These are phyloP conservation scores for Rana temporaria DNA, from an alignment of 2,113 vertebrate species.

Conservation along the genomic window DNA sequence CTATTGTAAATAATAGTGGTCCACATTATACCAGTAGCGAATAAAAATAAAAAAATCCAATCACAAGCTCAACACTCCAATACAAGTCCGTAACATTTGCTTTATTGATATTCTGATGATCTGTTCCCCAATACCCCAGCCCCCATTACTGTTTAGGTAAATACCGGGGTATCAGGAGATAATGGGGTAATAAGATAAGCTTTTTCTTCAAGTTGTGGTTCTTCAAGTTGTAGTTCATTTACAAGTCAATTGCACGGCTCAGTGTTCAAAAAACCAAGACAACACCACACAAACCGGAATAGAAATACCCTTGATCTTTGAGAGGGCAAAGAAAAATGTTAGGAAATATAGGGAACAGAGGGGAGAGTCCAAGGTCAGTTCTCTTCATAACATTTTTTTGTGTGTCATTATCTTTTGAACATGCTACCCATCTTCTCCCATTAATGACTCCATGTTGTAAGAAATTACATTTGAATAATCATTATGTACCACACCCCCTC, in stretches of 20 bases:
- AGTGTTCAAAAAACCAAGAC: slow-evolving; percentile 58
- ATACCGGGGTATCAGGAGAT: slow-evolving; percentile 27
- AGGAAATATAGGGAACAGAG: slow-evolving; percentile 22
- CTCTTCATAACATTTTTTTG: slow-evolving; percentile 28
- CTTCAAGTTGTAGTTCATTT: slow-evolving; percentile 51
- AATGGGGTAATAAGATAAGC: slow-evolving; percentile 28
- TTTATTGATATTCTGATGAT: slow-evolving; percentile 59
- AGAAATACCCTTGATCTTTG: slow-evolving; percentile 57
- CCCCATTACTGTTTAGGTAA: slow-evolving; percentile 43
- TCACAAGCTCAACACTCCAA: slow-evolving; percentile 39
- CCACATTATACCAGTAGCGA: too few relatives aligned
- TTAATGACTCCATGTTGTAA: slow-evolving; percentile 52
- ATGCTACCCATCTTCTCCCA: slow-evolving; percentile 40
- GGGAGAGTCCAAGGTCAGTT: slow-evolving; percentile 43
- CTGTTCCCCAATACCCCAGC: slow-evolving; percentile 50
- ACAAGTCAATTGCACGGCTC: slow-evolving; percentile 56
- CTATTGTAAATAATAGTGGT: too few relatives aligned
- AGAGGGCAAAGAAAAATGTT: slow-evolving; percentile 45
- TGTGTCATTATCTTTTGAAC: slow-evolving; percentile 22
- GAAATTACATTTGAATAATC: slow-evolving; percentile 40
- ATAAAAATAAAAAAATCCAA: too few relatives aligned
- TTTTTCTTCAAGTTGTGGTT: slow-evolving; percentile 31
- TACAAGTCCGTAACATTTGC: slow-evolving; percentile 58
- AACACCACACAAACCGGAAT: slow-evolving; percentile 58
- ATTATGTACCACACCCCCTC: slow-evolving; percentile 17